These are phyloP conservation scores for Acrobeloides nanus DNA, from an alignment of 2,888 invertebrate species.

Conservation along the genomic window DNA sequence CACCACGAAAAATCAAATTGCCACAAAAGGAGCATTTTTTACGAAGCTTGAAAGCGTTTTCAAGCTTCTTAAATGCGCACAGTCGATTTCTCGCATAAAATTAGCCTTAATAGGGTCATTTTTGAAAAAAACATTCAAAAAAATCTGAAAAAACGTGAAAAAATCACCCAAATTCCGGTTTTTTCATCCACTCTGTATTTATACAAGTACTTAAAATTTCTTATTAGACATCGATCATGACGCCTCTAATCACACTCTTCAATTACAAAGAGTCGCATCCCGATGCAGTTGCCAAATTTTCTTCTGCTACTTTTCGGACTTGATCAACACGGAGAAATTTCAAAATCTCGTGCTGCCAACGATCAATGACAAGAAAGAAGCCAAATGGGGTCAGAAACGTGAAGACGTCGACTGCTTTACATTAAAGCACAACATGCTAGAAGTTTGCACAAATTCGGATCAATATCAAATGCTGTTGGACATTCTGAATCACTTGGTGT, in stretches of 20 bases:
- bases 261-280: slow-evolving; percentile 91
- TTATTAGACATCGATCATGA: too few species aligned
- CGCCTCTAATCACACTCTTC: slow-evolving; percentile 55
- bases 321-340: slow-evolving; percentile 64
- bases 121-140: too few species aligned
- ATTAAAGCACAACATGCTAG: slow-evolving; percentile 92
- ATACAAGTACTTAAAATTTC: neutral
- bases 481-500: slow-evolving; percentile 88
- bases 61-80: neutral
- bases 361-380: slow-evolving; percentile 6
- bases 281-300: slow-evolving; percentile 96
- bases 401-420: slow-evolving; percentile 91
- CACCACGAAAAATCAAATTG: too few species aligned
- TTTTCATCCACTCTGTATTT: neutral
- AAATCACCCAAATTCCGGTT: neutral
- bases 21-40: too few species aligned
- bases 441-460: slow-evolving; percentile 62
- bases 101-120: too few species aligned
- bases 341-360: slow-evolving; percentile 41
- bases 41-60: too few species aligned
- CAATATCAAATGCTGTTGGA: slow-evolving; percentile 74
- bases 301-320: slow-evolving; percentile 65
- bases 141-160: too few species aligned
- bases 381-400: slow-evolving; percentile 43
- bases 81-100: too few species aligned